Base-by-base conservation (phyloP, 2,888 invertebrate genomes). In the Bombyx huttoni region DNA sequence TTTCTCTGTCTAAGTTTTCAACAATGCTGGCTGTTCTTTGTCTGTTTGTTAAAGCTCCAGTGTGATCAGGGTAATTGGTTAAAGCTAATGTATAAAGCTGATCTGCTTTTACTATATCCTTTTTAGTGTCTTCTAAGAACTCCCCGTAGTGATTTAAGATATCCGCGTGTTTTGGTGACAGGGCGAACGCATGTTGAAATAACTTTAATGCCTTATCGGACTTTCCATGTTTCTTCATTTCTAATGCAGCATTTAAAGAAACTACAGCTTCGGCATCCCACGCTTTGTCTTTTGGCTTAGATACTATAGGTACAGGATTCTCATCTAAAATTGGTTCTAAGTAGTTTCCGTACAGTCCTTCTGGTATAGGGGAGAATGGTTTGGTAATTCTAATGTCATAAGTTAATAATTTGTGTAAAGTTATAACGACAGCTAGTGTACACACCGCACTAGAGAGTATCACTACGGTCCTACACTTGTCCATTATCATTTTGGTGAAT, bases 141-240 rank as follows among this genome's bases (percentile, higher is more conserved):
- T 98, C 97, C 10, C 98, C 98, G 73, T 96, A 98, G 67, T 95
- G 94, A 58, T 96, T 95, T 8, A 99, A 87, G 49, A 98, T 93
- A 68, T 98, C 98, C 0, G 98, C 95, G 83, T 98, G 96, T 64
- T 93, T 92, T 0, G 98, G 98, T 12, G 97, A 96, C 47, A 99
- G 86, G 0, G 96, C 95, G 53, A 96, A 91, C 0, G 98, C 98
- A 81, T 98, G 98, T 79, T 97, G 93, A 70, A 96, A 95, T 35
- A 97, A 78, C 73, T 95, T 94, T 46, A 93, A 83, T 0, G 98
- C 97, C 81, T 97, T 97, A 52, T 95, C 94, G 51, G 91, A 84
- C 74, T 97, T 98, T 6, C 96, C 96, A 46, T 91, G 85, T 51
- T 91, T 89, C 69, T 94, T 93, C 92, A 97, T 95, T 59, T 96